Percentiles rank a stretch among this genome's conserved stretches.
phyloP scores from a whole-genome alignment of 2,888 invertebrate species.

The Pomacea canaliculata region DNA sequence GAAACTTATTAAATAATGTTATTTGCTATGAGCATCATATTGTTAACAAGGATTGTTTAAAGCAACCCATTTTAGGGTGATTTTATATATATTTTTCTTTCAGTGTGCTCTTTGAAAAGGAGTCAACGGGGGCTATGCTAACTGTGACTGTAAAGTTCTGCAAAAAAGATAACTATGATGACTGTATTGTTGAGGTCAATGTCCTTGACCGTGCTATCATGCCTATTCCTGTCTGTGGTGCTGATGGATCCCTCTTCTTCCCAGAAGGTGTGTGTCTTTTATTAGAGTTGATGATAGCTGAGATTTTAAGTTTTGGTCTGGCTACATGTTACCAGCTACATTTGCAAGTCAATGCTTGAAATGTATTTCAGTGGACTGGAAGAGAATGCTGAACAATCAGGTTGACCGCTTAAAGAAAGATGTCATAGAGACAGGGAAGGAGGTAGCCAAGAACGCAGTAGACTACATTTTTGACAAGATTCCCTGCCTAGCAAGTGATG shows the following conservation, averaged over 20 bases:
- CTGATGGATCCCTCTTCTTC: constrained; percentile 44
- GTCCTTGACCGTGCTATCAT: constrained; percentile 46
- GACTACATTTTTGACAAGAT: constrained; percentile 2
- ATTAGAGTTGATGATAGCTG: not conserved
- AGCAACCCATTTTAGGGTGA: not conserved
- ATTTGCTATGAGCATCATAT: no score
- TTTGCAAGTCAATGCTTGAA: not conserved
- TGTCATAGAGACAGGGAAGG: constrained; percentile 1
- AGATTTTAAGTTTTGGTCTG: not conserved
- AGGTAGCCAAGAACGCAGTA: not conserved
- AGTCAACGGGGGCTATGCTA: constrained; percentile 34
- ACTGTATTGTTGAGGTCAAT: constrained; percentile 43
- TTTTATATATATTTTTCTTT: not conserved
- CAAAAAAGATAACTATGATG: constrained; percentile 28
- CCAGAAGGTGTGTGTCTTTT: constrained; percentile 37
- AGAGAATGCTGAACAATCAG: constrained; percentile 12
- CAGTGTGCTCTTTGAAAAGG: constrained; percentile 40
- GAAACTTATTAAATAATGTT: no score
- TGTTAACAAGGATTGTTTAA: no score
- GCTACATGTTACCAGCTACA: not conserved
- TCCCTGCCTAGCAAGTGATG: constrained; percentile 12
- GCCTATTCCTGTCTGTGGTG: constrained; percentile 42
- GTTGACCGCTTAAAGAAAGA: constrained; percentile 20
- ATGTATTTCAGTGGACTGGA: constrained; percentile 13
- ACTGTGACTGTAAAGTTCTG: constrained; percentile 46